Conservation (phyloP, 2,888 invertebrate genomes). For the Andrena praecox region DNA sequence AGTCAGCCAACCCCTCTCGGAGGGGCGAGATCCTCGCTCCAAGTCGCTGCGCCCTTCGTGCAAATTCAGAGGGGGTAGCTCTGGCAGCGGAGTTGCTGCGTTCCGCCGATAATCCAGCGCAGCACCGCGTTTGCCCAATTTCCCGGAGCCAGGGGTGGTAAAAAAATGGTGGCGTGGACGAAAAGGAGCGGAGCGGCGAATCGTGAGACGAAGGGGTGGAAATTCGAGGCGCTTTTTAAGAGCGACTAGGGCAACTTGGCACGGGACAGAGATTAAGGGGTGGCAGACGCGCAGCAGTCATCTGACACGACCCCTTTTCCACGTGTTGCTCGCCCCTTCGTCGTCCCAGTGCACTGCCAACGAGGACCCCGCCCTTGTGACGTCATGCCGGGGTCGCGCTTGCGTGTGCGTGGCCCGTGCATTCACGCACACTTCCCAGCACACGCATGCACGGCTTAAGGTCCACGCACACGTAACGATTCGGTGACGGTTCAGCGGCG, state of each 20-base stretch:
- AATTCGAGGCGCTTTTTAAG: constrained; percentile 21
- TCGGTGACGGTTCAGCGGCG: too few species aligned
- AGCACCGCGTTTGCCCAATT: constrained; percentile 11
- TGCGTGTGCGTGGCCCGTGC: constrained; percentile 68
- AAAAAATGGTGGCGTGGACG: not conserved
- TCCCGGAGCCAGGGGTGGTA: not conserved
- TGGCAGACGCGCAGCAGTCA: constrained; percentile 45
- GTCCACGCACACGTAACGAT: not conserved
- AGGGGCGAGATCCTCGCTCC: not conserved
- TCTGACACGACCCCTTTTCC: constrained; percentile 75
- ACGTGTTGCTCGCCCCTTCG: constrained; percentile 81
- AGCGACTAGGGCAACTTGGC: constrained; percentile 20
- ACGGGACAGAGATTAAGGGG: not conserved
- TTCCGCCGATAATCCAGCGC: constrained; percentile 8
- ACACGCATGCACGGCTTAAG: constrained; percentile 17
- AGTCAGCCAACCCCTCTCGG: not conserved
- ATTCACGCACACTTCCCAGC: constrained; percentile 49
- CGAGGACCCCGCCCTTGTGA: constrained; percentile 83
- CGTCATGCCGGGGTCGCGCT: constrained; percentile 76
- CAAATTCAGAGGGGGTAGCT: not conserved
- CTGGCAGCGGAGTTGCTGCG: too few species aligned
- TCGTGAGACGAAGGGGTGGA: not conserved
- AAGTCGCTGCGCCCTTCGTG: not conserved
- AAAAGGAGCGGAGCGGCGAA: not conserved
- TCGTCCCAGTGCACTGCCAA: constrained; percentile 71